Evolutionary conservation across 2,797 vertebrate species (phyloP).

Genomic region (Pseudochromis fuscus): DNA sequence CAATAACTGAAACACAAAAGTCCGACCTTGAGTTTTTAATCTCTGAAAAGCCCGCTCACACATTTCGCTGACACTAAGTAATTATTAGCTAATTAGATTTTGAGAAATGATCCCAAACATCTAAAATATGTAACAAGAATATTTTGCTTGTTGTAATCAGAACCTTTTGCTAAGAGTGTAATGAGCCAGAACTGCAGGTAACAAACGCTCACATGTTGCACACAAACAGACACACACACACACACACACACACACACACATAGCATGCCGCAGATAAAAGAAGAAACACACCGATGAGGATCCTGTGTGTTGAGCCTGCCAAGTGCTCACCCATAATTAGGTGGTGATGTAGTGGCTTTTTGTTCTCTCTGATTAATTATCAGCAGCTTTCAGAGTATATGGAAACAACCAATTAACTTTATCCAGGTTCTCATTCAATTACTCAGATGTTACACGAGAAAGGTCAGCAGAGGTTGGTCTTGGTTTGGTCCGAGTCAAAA

Average conservation of each 20-base stretch:
- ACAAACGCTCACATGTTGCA: conserved; percentile 23
- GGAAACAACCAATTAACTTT: conserved; percentile 78
- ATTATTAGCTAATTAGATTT: conserved; percentile 48
- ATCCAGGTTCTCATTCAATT: conserved; percentile 73
- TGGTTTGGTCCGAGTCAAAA: conserved; percentile 53
- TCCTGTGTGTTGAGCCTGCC: conserved; percentile 62
- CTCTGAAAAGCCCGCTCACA: not conserved
- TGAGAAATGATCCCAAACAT: conserved; percentile 54
- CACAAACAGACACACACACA: conserved; percentile 19
- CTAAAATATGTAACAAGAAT: conserved; percentile 43
- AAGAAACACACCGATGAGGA: conserved; percentile 34
- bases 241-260: conserved; percentile 13
- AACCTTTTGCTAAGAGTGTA: conserved; percentile 54
- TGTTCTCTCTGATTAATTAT: conserved; percentile 81
- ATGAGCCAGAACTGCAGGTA: conserved; percentile 67
- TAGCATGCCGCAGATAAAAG: conserved; percentile 54
- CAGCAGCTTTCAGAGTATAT: conserved; percentile 65
- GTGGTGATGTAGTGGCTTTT: conserved; percentile 77
- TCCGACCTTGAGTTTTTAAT: conserved; percentile 7
- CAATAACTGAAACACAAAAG: conserved; percentile 9
- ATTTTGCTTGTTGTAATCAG: conserved; percentile 55
- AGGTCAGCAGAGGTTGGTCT: conserved; percentile 68
- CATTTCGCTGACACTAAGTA: conserved; percentile 1
- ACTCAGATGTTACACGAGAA: conserved; percentile 59
- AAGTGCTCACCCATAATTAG: conserved; percentile 78